These are phyloP conservation scores for Steinernema hermaphroditum DNA, from an alignment of 2,888 invertebrate species.

Conservation along the genomic window DNA sequence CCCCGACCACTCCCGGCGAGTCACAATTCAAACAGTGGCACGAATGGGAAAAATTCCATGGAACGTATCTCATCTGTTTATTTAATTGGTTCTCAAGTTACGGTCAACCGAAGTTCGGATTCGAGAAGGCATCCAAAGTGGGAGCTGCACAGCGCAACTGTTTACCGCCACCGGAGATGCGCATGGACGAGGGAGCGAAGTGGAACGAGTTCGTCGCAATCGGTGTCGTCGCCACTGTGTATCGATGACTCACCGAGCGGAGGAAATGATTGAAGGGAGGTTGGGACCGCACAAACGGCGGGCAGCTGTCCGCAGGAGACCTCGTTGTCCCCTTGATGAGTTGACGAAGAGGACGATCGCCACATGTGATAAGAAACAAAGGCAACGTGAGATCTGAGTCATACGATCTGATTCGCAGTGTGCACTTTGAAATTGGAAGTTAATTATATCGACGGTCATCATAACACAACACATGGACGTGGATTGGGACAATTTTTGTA, in stretches of 20 bases:
- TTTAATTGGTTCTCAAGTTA: neutral
- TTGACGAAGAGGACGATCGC: neutral
- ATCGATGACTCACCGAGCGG: neutral
- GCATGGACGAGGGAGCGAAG: slow-evolving; percentile 1
- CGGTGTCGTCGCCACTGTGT: neutral
- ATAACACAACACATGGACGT: no score
- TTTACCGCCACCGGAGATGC: neutral
- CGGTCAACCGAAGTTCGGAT: no score
- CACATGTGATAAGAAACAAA: neutral
- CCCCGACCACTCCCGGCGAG: neutral
- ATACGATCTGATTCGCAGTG: no score
- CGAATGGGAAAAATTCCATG: no score
- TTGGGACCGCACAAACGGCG: neutral
- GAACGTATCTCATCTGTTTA: neutral
- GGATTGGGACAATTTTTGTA: no score
- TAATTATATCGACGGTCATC: no score
- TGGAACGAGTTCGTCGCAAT: slow-evolving; percentile 7
- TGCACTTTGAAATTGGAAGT: no score
- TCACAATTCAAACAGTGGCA: slow-evolving; percentile 20
- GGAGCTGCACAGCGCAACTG: neutral
- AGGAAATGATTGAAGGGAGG: neutral
- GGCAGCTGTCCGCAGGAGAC: neutral
- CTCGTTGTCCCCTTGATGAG: neutral
- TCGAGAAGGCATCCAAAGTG: no score
- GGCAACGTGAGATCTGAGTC: neutral